Evolutionary conservation across 2,888 invertebrate genomes (phyloP).

Genomic region (Tipula vernalis): DNA sequence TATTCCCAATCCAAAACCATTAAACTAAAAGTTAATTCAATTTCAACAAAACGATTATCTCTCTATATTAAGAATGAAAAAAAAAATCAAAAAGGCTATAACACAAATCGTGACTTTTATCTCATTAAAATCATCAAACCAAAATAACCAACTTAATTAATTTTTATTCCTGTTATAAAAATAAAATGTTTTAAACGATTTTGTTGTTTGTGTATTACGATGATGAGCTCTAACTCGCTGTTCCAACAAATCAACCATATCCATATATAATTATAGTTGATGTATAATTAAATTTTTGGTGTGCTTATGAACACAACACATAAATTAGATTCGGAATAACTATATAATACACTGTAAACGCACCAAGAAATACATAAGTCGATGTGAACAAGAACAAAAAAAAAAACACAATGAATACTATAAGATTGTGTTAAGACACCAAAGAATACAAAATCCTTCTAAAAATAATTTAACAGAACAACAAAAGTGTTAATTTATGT

Average conservation of each 20-base stretch:
- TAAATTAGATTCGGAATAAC: neutral
- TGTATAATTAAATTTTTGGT: neutral
- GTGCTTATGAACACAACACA: neutral
- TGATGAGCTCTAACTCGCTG: neutral
- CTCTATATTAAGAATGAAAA: neutral
- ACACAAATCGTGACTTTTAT: conserved; percentile 4
- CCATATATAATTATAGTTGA: neutral
- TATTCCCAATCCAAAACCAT: neutral
- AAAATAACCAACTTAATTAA: conserved; percentile 4
- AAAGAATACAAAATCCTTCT: neutral
- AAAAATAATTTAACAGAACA: neutral
- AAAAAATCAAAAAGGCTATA: neutral
- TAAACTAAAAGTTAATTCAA: neutral
- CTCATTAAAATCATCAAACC: conserved; percentile 4
- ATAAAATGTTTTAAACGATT: neutral
- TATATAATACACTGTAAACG: neutral
- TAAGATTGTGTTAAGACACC: neutral
- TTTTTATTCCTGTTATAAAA: neutral
- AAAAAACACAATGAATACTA: neutral
- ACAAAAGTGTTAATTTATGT: conserved; percentile 1
- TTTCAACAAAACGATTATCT: neutral
- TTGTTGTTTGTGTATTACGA: neutral
- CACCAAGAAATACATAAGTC: neutral
- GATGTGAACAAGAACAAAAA: neutral
- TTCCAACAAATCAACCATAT: conserved; percentile 4